Conservation (phyloP, 2,113 vertebrate species). For the Sinocyclocheilus anshuiensis region DNA sequence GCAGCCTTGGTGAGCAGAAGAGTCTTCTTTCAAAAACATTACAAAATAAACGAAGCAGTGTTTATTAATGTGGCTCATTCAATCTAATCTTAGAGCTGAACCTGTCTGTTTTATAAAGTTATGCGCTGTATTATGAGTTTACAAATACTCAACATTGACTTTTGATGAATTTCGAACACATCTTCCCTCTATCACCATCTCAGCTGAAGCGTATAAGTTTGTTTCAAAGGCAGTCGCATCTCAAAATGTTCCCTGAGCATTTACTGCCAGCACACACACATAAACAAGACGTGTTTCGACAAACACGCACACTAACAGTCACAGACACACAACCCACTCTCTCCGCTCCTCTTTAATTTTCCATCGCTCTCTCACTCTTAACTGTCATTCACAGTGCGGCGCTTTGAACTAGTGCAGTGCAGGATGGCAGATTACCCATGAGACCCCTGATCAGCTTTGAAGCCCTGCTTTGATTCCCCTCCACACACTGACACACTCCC, state of each 20-base stretch:
- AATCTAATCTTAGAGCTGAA: not conserved
- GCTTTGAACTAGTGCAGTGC: slow-evolving; percentile 46
- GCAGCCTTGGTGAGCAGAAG: too few species aligned
- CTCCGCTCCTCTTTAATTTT: slow-evolving; percentile 3
- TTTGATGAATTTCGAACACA: not conserved
- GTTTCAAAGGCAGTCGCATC: not conserved
- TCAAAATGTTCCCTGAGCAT: not conserved
- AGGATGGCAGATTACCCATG: slow-evolving; percentile 55
- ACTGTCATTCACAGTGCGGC: slow-evolving; percentile 44
- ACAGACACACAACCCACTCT: slow-evolving; percentile 33
- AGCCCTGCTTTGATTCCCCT: slow-evolving; percentile 52
- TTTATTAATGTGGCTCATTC: not conserved
- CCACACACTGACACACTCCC: slow-evolving; percentile 29
- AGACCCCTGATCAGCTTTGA: slow-evolving; percentile 58
- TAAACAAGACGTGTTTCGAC: slow-evolving; percentile 20
- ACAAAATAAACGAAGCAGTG: not conserved
- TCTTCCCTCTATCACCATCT: not conserved
- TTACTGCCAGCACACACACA: not conserved
- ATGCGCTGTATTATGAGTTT: not conserved
- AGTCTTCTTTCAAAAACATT: too few species aligned
- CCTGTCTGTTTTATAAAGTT: not conserved
- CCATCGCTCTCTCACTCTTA: slow-evolving; percentile 26
- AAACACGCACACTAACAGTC: slow-evolving; percentile 12
- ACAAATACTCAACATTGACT: not conserved
- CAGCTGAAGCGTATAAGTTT: not conserved